Evolutionary conservation across 1,140 invertebrate species (phyloP), one percentile per base, ranked within the genome.

Genomic region (Drosophila varians): DNA sequence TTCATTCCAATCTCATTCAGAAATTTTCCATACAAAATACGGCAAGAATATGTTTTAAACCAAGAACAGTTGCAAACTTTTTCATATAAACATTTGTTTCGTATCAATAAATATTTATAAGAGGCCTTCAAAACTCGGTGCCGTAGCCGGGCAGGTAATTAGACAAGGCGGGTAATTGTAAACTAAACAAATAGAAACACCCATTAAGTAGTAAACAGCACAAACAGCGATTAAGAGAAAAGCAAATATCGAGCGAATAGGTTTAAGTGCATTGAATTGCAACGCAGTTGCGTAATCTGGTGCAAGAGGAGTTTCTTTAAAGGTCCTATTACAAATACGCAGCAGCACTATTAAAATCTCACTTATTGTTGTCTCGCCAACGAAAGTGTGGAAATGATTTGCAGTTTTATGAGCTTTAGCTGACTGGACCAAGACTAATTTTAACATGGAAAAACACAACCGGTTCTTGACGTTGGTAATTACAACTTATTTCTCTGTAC

Each of bases 301-400:
- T n/a, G n/a, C 14, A 36, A 12, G 23, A 19, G 1, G 3, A 28
- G 51, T 21, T 56, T 1, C 16, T n/a, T 28, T 18, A 12, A 18
- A 16, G n/a, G 19, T 7, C 2, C 9, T 6, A 58, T 58, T 23
- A 40, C 18, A 18, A n/a, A 14, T 53, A 40, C 19, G 34, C 31
- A 52, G 12, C 11, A 4, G 7, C 16, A 21, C 4, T 14, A 49
- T 38, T 8, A 40, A 6, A 6, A 25, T 6, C 23, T 25, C 23
- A 25, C 23, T 25, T 7, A 1, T 11, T 40, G 26, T 14, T 14
- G 49, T 26, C 26, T 16, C 8, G 3, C 14, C 34, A 62, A 25
- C 26, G 19, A 60, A 62, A 62, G 58, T 62, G 55, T 23, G 38
- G 19, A 58, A 58, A 43, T n/a, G 11, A 25, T 9, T 16, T 34